Percentiles rank a stretch among this genome's conserved stretches.
Evolutionary conservation across 1,140 invertebrate species (phyloP).

Genomic region (Drosophila ohnishii): DNA sequence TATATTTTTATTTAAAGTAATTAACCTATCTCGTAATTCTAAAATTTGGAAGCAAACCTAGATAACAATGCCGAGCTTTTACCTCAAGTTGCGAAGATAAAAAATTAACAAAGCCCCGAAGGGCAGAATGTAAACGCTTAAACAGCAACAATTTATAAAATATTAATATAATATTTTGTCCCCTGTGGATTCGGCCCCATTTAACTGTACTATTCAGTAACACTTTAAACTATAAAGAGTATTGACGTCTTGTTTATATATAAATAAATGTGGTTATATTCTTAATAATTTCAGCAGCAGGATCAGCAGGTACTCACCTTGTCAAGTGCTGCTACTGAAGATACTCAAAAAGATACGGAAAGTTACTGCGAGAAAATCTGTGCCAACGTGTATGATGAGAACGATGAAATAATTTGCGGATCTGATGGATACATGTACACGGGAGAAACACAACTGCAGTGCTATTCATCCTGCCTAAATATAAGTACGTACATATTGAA

Average conservation of each 20-base stretch:
- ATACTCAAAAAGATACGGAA: constrained; percentile 61
- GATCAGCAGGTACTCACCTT: constrained; percentile 8
- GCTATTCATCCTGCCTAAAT: constrained; percentile 74
- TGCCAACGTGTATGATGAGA: constrained; percentile 78
- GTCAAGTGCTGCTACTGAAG: constrained; percentile 12
- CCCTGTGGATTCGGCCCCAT: no score
- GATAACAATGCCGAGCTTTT: no score
- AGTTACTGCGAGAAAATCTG: constrained; percentile 79
- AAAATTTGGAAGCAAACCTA: no score
- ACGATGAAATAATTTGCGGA: constrained; percentile 79
- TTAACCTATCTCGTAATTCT: no score
- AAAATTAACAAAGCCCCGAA: no score
- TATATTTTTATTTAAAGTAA: no score
- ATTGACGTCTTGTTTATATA: no score
- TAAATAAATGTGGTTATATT: not conserved
- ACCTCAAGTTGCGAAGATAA: no score
- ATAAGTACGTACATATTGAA: constrained; percentile 56
- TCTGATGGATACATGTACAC: constrained; percentile 82
- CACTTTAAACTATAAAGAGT: not conserved
- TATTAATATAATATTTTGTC: no score
- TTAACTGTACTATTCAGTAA: not conserved
- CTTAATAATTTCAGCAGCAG: constrained; percentile 39
- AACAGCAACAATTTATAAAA: no score
- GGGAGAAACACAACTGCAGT: constrained; percentile 75
- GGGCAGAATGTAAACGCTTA: not conserved